Conservation (phyloP, 2,888 invertebrate genomes). For the Spodoptera littoralis region DNA sequence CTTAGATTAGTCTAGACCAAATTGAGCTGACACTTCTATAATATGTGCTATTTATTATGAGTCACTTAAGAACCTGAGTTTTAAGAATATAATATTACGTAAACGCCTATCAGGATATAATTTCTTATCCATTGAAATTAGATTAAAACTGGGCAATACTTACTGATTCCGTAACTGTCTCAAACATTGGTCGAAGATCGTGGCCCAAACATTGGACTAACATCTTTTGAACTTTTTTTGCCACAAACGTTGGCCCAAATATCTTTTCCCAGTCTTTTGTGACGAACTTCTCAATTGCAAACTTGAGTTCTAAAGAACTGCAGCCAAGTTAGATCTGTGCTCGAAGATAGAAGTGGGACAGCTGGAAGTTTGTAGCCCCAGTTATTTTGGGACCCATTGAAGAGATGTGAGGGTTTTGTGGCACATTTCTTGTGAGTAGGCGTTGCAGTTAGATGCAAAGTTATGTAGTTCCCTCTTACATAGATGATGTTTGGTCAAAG, state of each 20-base stretch:
- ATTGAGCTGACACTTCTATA: background rate
- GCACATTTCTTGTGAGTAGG: background rate
- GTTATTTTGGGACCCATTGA: conserved; percentile 16
- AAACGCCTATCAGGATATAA: conserved; percentile 15
- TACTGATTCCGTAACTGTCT: conserved; percentile 32
- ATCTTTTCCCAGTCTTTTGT: conserved; percentile 21
- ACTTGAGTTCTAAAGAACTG: conserved; percentile 24
- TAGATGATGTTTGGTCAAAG: background rate
- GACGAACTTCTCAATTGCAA: conserved; percentile 31
- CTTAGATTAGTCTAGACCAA: too few species aligned
- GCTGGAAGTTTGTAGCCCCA: conserved; percentile 1
- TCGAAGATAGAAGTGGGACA: conserved; percentile 11
- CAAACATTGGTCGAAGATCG: conserved; percentile 2
- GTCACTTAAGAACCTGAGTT: too few species aligned
- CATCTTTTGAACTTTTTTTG: conserved; percentile 15
- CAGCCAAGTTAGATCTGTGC: conserved; percentile 8
- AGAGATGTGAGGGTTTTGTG: background rate
- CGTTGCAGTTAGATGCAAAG: background rate
- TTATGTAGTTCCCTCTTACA: conserved; percentile 1
- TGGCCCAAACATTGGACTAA: too few species aligned
- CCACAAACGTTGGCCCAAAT: conserved; percentile 21
- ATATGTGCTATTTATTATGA: background rate
- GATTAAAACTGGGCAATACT: conserved; percentile 31
- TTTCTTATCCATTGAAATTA: conserved; percentile 25
- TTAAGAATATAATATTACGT: too few species aligned